Conservation (phyloP, 2,888 invertebrate species). For the Deilephila elpenor region DNA sequence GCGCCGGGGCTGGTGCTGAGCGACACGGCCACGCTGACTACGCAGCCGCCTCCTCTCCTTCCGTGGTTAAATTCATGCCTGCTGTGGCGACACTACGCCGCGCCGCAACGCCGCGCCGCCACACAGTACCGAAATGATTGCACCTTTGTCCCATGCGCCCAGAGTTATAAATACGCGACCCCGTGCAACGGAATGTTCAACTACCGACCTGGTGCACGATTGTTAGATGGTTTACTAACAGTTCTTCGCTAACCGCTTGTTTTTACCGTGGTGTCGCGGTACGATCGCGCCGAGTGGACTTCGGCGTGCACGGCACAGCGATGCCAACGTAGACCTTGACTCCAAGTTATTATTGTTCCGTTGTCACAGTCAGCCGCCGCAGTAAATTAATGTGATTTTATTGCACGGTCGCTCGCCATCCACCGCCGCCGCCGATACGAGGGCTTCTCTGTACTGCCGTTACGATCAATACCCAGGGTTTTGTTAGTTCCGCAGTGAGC, state of each 20-base stretch:
- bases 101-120: constrained; percentile 39
- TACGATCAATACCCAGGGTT: constrained; percentile 21
- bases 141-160: constrained; percentile 43
- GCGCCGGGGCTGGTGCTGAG: background rate
- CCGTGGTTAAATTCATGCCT: constrained; percentile 42
- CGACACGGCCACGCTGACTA: background rate
- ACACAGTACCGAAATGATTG: constrained; percentile 51
- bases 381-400: constrained; percentile 39
- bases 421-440: constrained; percentile 31
- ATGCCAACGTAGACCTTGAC: constrained; percentile 32
- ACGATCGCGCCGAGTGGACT: constrained; percentile 7
- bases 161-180: constrained; percentile 47
- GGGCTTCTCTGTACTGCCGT: background rate
- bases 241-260: background rate
- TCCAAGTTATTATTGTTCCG: constrained; percentile 66
- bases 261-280: background rate
- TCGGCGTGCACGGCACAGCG: constrained; percentile 3
- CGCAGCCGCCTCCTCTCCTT: background rate
- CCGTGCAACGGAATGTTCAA: constrained; percentile 38
- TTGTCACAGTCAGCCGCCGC: constrained; percentile 43
- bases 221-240: background rate
- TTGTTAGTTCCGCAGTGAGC: constrained; percentile 51
- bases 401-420: constrained; percentile 38
- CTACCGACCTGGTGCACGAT: constrained; percentile 34
- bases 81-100: constrained; percentile 43